Conservation (phyloP, 2,888 invertebrate species). For the Drosophila kuntzei region DNA sequence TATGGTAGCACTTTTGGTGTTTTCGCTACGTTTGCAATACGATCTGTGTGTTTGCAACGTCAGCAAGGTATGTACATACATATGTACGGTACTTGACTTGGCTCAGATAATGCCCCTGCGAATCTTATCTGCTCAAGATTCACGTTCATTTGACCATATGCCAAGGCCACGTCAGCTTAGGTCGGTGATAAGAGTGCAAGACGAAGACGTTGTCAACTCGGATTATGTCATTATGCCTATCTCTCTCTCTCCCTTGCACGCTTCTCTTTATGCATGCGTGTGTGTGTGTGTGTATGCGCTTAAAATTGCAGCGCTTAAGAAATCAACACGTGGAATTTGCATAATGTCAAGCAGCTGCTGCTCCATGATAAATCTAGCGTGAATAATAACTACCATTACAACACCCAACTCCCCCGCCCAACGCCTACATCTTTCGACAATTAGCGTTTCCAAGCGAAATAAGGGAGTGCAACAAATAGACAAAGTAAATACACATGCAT, state of each 20-base stretch:
- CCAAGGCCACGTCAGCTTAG: constrained; percentile 76
- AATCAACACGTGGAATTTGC: constrained; percentile 76
- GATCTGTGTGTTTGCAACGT: constrained; percentile 45
- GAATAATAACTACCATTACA: not conserved
- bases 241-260: not conserved
- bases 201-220: constrained; percentile 56
- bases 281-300: constrained; percentile 17
- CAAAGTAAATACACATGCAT: not conserved
- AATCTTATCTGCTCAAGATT: constrained; percentile 58
- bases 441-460: constrained; percentile 27
- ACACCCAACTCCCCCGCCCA: not conserved
- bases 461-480: not conserved
- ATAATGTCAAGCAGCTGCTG: constrained; percentile 56
- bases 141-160: constrained; percentile 21
- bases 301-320: constrained; percentile 41
- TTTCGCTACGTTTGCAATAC: constrained; percentile 29
- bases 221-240: constrained; percentile 73
- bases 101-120: constrained; percentile 14
- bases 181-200: constrained; percentile 64
- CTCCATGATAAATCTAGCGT: constrained; percentile 51
- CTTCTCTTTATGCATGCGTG: too few relatives aligned
- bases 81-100: constrained; percentile 3
- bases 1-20: constrained; percentile 46
- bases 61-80: constrained; percentile 34
- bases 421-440: constrained; percentile 4